Conservation (phyloP, 2,888 invertebrate genomes). For the Philonicus albiceps region DNA sequence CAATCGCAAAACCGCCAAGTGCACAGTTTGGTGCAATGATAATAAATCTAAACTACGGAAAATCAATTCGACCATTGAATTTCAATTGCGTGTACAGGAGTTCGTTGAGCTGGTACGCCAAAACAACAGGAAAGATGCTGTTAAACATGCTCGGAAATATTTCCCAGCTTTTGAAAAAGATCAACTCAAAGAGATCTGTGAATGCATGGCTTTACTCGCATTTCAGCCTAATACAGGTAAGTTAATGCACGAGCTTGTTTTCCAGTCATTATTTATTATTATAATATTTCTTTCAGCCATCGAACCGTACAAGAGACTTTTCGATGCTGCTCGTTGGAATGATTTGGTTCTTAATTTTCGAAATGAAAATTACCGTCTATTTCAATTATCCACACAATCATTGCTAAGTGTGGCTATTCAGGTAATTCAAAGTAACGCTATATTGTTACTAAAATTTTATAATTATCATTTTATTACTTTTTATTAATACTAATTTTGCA, state of each 20-base stretch:
- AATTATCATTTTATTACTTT: not conserved
- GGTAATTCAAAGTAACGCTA: conserved; percentile 49
- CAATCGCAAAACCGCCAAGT: conserved; percentile 84
- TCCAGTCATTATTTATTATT: not conserved
- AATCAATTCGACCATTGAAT: conserved; percentile 94
- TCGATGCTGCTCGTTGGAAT: conserved; percentile 78
- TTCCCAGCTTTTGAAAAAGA: conserved; percentile 88
- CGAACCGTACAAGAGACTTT: conserved; percentile 75
- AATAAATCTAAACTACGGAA: conserved; percentile 94
- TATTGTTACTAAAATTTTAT: not conserved
- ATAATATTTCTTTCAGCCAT: conserved; percentile 64
- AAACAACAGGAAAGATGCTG: conserved; percentile 88
- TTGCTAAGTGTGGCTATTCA: conserved; percentile 92
- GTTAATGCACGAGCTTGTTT: not conserved
- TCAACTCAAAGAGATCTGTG: conserved; percentile 86
- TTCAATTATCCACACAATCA: conserved; percentile 90
- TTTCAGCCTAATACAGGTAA: conserved; percentile 83
- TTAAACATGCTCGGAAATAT: conserved; percentile 92
- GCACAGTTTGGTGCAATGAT: conserved; percentile 95
- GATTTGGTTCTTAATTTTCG: conserved; percentile 89
- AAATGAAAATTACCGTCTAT: conserved; percentile 91
- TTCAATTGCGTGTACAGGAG: conserved; percentile 83
- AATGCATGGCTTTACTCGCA: conserved; percentile 94
- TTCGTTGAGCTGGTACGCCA: conserved; percentile 93
- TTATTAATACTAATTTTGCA: conserved; percentile 51